A percentile compares a stretch with the other conserved stretches of the same genome.
Conservation (phyloP, 2,888 invertebrate genomes). For the Parnassius orleans region DNA sequence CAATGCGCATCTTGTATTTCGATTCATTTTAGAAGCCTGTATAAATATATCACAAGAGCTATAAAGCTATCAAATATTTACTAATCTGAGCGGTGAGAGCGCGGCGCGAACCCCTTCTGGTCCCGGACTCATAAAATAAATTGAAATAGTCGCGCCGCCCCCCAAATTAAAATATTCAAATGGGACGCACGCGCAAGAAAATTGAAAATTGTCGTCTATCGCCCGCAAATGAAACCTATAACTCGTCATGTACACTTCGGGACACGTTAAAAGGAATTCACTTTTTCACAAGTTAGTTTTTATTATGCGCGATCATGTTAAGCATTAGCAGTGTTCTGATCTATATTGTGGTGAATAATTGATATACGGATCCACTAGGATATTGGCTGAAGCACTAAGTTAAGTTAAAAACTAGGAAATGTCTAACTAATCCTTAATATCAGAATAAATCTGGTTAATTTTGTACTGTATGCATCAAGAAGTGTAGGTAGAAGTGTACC, state of each 20-base stretch:
- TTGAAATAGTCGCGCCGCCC: constrained; percentile 81
- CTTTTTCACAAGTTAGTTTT: constrained; percentile 26
- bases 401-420: no score
- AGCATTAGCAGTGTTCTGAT: neutral
- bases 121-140: constrained; percentile 79
- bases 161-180: constrained; percentile 82
- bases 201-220: constrained; percentile 82
- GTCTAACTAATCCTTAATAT: no score
- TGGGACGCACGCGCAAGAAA: constrained; percentile 82
- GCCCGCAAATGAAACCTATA: constrained; percentile 82
- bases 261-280: constrained; percentile 39
- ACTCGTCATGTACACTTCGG: constrained; percentile 68
- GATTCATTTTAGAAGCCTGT: constrained; percentile 65
- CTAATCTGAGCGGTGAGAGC: constrained; percentile 77
- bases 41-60: constrained; percentile 75
- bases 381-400: no score
- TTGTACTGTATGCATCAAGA: no score
- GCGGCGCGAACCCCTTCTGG: constrained; percentile 75
- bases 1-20: constrained; percentile 37
- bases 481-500: no score
- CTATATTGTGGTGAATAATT: neutral
- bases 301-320: constrained; percentile 1
- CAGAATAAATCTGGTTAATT: no score
- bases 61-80: constrained; percentile 82
- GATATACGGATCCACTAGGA: neutral